A percentile compares a stretch with the other conserved stretches of the same genome.
Conservation (phyloP, 1,140 invertebrate genomes). For the Pararge aegeria region DNA sequence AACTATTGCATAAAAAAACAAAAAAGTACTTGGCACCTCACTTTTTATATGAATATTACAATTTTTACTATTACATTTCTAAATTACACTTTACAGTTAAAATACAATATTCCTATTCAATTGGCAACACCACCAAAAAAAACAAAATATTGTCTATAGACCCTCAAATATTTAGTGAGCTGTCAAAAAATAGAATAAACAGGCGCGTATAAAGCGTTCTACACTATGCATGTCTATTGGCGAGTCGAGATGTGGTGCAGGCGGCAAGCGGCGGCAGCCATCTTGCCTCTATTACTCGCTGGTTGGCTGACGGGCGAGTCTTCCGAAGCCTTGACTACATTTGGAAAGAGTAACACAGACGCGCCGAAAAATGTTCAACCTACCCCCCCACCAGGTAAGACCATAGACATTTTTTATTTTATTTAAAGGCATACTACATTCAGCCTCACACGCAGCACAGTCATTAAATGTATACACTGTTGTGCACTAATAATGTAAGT, state of each 20-base stretch:
- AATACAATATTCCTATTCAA: not conserved
- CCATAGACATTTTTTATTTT: constrained; percentile 1
- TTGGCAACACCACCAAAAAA: not conserved
- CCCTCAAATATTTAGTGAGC: constrained; percentile 4
- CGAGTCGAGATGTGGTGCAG: constrained; percentile 69
- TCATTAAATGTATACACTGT: not conserved
- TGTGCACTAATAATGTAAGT: not conserved
- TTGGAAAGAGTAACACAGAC: constrained; percentile 83
- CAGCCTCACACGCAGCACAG: not conserved
- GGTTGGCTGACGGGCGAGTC: constrained; percentile 72
- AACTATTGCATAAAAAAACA: not conserved
- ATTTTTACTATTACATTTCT: not conserved
- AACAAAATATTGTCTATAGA: not conserved
- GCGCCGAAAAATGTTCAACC: constrained; percentile 66
- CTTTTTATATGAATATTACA: constrained; percentile 5
- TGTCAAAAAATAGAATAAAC: constrained; percentile 17
- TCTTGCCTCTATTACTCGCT: constrained; percentile 70
- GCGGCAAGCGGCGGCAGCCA: constrained; percentile 59
- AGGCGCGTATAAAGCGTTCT: constrained; percentile 31
- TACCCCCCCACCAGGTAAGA: constrained; percentile 81
- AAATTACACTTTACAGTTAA: not conserved
- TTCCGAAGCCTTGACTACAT: constrained; percentile 84
- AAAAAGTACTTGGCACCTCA: constrained; percentile 31
- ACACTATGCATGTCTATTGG: constrained; percentile 59
- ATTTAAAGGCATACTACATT: not conserved